Evolutionary conservation across 1,140 invertebrate genomes (phyloP).

Genomic region (Drosophila lacteicornis): DNA sequence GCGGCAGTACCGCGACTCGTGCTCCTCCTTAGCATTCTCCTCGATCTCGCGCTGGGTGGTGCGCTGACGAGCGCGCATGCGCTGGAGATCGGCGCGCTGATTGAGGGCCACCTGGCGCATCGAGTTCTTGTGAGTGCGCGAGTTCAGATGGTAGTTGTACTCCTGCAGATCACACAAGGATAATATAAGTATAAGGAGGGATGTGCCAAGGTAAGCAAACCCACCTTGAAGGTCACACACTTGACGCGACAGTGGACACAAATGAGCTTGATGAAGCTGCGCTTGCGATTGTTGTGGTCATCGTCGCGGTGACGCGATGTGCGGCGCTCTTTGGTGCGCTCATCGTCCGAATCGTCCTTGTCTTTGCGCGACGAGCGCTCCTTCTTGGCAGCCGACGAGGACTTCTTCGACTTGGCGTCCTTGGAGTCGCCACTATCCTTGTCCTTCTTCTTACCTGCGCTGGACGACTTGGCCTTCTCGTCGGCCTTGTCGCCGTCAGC

Average conservation of each 20-base stretch:
- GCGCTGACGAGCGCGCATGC: constrained; percentile 90
- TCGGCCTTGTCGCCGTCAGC: constrained; percentile 63
- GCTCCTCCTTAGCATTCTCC: constrained; percentile 88
- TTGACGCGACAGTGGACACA: constrained; percentile 91
- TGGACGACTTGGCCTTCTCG: constrained; percentile 58
- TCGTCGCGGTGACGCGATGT: constrained; percentile 70
- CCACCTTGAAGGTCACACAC: constrained; percentile 89
- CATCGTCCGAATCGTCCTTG: constrained; percentile 72
- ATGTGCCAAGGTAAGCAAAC: constrained; percentile 14
- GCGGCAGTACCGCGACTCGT: constrained; percentile 89
- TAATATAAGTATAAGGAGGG: constrained; percentile 14
- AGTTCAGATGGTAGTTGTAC: constrained; percentile 90
- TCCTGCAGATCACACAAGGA: constrained; percentile 83
- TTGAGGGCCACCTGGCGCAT: constrained; percentile 90
- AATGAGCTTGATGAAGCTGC: constrained; percentile 88
- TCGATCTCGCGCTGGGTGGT: constrained; percentile 90
- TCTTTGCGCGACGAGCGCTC: constrained; percentile 71
- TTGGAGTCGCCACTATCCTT: constrained; percentile 66
- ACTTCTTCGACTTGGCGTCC: constrained; percentile 74
- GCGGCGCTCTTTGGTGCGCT: constrained; percentile 69
- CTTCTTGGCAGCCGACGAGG: constrained; percentile 54
- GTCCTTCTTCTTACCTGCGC: constrained; percentile 80
- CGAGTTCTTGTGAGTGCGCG: constrained; percentile 88
- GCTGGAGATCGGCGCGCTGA: constrained; percentile 89
- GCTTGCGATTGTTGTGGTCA: constrained; percentile 79